Percentiles rank a stretch among this genome's conserved stretches.
These are phyloP conservation scores for Phallusia fumigata DNA, from an alignment of 23 tunicate genomes.

Conservation along the genomic window DNA sequence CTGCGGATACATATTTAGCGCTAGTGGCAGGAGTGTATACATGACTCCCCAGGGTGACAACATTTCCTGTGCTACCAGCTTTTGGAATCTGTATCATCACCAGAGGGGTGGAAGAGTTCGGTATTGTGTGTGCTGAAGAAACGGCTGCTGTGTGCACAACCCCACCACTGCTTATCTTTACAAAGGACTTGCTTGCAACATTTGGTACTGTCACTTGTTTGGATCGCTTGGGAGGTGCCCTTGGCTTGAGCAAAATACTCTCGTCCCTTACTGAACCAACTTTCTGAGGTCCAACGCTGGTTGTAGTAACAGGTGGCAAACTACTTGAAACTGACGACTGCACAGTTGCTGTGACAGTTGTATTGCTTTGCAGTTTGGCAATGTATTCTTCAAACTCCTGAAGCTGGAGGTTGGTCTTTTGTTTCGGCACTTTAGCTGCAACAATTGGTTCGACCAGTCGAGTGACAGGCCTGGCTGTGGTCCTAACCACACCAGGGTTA, in stretches of 20 bases:
- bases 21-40: background rate
- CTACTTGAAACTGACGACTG: background rate
- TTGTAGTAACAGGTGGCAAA: background rate
- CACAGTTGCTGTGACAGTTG: background rate
- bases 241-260: background rate
- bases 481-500: background rate
- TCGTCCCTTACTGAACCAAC: background rate
- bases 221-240: constrained; percentile 6
- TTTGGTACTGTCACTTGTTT: constrained; percentile 18
- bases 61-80: background rate
- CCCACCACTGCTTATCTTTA: constrained; percentile 49
- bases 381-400: constrained; percentile 70
- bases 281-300: background rate
- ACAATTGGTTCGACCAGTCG: constrained; percentile 39
- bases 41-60: background rate
- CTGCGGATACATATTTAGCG: background rate
- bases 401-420: constrained; percentile 43
- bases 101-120: constrained; percentile 12
- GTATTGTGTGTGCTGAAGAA: constrained; percentile 39
- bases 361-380: constrained; percentile 45
- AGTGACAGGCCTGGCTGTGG: background rate
- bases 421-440: constrained; percentile 37
- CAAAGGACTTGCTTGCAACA: constrained; percentile 30
- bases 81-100: constrained; percentile 52
- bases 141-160: constrained; percentile 60